Percentiles rank a stretch among this genome's conserved stretches.
Conservation (phyloP, 2,113 vertebrate species). For the Prochilodus magdalenae region DNA sequence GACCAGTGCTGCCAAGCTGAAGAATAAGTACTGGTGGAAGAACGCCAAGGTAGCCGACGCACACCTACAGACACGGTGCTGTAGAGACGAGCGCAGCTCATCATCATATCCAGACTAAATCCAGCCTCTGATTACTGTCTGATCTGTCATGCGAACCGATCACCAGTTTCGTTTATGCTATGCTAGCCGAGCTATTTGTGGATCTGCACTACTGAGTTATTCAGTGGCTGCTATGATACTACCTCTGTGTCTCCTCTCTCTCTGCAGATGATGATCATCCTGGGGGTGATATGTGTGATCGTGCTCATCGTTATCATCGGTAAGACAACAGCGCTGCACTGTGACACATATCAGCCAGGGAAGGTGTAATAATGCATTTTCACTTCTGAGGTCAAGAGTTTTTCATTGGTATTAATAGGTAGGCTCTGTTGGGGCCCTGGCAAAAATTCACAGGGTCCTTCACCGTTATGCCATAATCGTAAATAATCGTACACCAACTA, state of each 20-base stretch:
- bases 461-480: too few relatives aligned
- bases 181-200: too few relatives aligned
- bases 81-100: not conserved
- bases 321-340: constrained; percentile 71
- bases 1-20: constrained; percentile 93
- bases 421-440: too few relatives aligned
- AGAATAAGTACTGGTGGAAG: constrained; percentile 97
- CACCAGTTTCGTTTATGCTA: too few relatives aligned
- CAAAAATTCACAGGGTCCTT: too few relatives aligned
- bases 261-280: constrained; percentile 95
- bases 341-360: not conserved
- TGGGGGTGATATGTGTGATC: constrained; percentile 87
- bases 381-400: too few relatives aligned
- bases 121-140: not conserved
- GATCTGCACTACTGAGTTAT: too few relatives aligned
- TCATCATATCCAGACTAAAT: not conserved
- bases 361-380: not conserved
- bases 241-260: constrained; percentile 24
- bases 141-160: too few relatives aligned
- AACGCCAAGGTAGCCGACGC: constrained; percentile 87
- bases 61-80: not conserved
- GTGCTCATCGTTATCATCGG: constrained; percentile 94
- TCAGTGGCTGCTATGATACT: not conserved
- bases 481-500: too few relatives aligned
- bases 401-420: too few relatives aligned